Evolutionary conservation across 1,140 invertebrate genomes (phyloP).

Genomic region (Pristionchus pacificus): DNA sequence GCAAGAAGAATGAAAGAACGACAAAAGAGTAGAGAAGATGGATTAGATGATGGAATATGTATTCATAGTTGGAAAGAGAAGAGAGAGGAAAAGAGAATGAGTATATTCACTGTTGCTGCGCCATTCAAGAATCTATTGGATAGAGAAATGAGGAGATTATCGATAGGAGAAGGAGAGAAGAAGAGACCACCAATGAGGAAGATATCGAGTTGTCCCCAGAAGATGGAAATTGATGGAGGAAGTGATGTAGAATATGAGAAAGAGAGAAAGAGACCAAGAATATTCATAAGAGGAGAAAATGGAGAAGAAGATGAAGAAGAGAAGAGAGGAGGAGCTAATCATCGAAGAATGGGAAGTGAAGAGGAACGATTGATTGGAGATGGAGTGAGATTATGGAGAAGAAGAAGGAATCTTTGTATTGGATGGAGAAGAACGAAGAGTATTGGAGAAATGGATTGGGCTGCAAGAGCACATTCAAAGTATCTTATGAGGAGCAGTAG

Average conservation of each 20-base stretch:
- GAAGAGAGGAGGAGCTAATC: neutral
- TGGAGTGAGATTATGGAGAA: neutral
- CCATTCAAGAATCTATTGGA: no score
- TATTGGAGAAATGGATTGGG: neutral
- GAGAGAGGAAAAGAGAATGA: no score
- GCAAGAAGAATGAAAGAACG: neutral
- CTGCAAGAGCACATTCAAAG: neutral
- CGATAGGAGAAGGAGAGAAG: neutral
- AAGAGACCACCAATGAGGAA: neutral
- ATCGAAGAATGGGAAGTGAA: neutral
- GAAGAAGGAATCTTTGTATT: neutral
- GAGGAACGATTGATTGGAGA: neutral
- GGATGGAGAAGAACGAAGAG: neutral
- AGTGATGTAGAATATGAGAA: neutral
- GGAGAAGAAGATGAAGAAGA: neutral
- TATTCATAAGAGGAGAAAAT: neutral
- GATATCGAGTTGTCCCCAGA: neutral
- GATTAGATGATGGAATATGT: neutral
- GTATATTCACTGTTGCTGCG: no score
- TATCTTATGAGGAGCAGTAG: neutral
- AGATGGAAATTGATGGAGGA: neutral
- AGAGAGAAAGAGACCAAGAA: neutral
- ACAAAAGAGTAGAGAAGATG: neutral
- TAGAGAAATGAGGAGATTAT: neutral
- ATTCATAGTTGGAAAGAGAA: neutral